Percentiles rank a stretch among this genome's conserved stretches.
phyloP scores from a whole-genome alignment of 1,140 invertebrate species.

The Drosophila sucinea region DNA sequence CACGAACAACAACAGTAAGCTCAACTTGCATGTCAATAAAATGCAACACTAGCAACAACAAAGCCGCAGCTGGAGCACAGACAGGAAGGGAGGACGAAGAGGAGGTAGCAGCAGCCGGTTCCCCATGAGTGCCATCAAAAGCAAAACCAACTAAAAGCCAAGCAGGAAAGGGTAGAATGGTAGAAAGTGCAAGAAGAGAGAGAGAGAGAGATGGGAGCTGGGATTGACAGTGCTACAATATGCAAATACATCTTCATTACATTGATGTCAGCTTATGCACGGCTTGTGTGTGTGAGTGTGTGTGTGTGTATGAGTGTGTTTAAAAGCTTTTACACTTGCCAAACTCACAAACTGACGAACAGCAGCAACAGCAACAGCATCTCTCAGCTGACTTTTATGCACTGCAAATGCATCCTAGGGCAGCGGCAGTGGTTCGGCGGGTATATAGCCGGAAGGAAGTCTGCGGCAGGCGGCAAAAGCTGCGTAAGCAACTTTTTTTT shows the following conservation, averaged over 20 bases:
- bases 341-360: slow-evolving; percentile 54
- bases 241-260: slow-evolving; percentile 82
- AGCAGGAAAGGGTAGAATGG: slow-evolving; percentile 7
- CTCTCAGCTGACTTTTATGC: slow-evolving; percentile 66
- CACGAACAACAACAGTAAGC: slow-evolving; percentile 13
- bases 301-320: slow-evolving; percentile 59
- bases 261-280: slow-evolving; percentile 80
- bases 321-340: slow-evolving; percentile 81
- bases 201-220: background rate
- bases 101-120: slow-evolving; percentile 14
- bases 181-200: background rate
- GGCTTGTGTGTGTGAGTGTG: slow-evolving; percentile 39
- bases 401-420: slow-evolving; percentile 26
- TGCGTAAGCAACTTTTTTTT: slow-evolving; percentile 65
- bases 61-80: slow-evolving; percentile 13
- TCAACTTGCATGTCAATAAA: slow-evolving; percentile 66
- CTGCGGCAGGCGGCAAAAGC: slow-evolving; percentile 66
- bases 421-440: background rate
- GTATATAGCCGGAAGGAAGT: slow-evolving; percentile 57
- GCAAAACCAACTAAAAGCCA: slow-evolving; percentile 64
- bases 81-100: too few relatives aligned
- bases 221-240: slow-evolving; percentile 77
- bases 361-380: slow-evolving; percentile 22
- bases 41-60: slow-evolving; percentile 36
- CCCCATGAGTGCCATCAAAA: slow-evolving; percentile 65